phyloP scores from a whole-genome alignment of 1,140 invertebrate species.

The Cotesia vestalis region DNA sequence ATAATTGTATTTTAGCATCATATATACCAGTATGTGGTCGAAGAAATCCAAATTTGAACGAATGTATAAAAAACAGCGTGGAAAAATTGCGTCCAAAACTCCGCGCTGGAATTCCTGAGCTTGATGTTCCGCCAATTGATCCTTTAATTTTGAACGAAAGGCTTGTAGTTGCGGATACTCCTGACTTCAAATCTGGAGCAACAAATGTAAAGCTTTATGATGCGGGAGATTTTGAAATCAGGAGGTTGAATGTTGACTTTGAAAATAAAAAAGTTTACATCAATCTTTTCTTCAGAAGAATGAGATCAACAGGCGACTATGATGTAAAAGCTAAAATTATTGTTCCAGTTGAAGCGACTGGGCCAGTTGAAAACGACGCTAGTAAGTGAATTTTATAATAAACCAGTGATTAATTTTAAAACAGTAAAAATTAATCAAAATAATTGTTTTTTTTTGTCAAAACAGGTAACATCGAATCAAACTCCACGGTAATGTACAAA shows the following conservation, averaged over 20 bases:
- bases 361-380: constrained; percentile 43
- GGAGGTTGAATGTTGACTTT: constrained; percentile 65
- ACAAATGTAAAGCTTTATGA: constrained; percentile 66
- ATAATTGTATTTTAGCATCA: constrained; percentile 66
- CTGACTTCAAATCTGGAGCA: constrained; percentile 61
- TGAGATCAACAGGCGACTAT: constrained; percentile 68
- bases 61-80: constrained; percentile 70
- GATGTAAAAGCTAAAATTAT: constrained; percentile 69
- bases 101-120: constrained; percentile 70
- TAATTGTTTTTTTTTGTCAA: too few species aligned
- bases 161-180: constrained; percentile 56
- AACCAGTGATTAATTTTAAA: too few species aligned
- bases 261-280: constrained; percentile 62
- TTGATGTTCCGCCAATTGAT: constrained; percentile 71
- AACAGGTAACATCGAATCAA: constrained; percentile 44
- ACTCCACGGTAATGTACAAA: constrained; percentile 39
- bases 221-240: constrained; percentile 64
- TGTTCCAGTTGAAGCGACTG: constrained; percentile 50
- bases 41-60: constrained; percentile 68
- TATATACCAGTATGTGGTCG: constrained; percentile 74
- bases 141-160: constrained; percentile 68
- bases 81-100: constrained; percentile 65
- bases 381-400: neutral
- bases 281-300: constrained; percentile 60
- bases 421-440: too few species aligned